Conservation (phyloP, 2,888 invertebrate genomes). For the Ormyrus pomaceus region DNA sequence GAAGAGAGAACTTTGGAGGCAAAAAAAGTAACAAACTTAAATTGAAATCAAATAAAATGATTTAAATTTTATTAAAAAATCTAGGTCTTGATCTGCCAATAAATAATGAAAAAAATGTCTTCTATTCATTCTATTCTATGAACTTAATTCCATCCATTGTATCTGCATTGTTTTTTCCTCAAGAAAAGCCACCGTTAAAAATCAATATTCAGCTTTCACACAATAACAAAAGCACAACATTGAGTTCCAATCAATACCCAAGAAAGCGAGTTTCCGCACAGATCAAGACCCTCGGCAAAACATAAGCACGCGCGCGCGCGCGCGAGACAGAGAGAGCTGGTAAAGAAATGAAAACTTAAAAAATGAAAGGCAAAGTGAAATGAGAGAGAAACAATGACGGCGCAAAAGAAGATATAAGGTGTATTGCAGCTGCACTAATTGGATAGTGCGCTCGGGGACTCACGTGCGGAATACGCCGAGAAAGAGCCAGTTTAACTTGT, state of each 20-base stretch:
- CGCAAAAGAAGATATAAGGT: background rate
- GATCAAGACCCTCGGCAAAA: too few species aligned
- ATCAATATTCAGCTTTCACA: too few species aligned
- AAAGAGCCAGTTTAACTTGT: constrained; percentile 66
- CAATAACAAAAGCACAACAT: too few species aligned
- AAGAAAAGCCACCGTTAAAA: too few species aligned
- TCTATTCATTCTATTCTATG: too few species aligned
- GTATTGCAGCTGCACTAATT: background rate
- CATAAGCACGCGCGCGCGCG: too few species aligned
- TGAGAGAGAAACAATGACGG: background rate
- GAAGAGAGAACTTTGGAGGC: constrained; percentile 47
- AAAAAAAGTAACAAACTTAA: constrained; percentile 37
- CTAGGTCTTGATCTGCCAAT: background rate
- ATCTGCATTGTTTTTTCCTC: too few species aligned
- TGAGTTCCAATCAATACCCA: background rate
- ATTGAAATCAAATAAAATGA: constrained; percentile 41
- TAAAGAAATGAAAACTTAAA: background rate
- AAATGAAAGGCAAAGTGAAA: constrained; percentile 5
- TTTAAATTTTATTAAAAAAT: constrained; percentile 6
- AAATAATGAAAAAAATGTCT: background rate
- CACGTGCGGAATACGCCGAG: constrained; percentile 56
- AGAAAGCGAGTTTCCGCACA: background rate
- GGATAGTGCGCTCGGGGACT: constrained; percentile 36
- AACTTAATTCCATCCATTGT: too few species aligned
- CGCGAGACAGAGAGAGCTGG: too few species aligned